Percentiles rank a stretch among this genome's conserved stretches.
Evolutionary conservation across 2,888 invertebrate genomes (phyloP).

Genomic region (Caenorhabditis sinica): DNA sequence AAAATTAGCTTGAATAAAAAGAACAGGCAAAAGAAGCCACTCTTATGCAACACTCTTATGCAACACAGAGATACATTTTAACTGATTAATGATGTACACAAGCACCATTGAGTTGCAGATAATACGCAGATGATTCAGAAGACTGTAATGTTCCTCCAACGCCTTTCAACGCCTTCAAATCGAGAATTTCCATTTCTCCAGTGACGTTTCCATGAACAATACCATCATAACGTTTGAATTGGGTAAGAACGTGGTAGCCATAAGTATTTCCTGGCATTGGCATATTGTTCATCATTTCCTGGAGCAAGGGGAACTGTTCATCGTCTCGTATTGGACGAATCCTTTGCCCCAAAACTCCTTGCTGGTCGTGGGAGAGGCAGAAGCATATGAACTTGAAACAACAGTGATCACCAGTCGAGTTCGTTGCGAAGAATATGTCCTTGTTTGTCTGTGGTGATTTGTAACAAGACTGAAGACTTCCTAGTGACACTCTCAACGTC

Average conservation of each 20-base stretch:
- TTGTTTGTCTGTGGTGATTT: neutral
- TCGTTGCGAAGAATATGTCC: neutral
- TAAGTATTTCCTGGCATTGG: neutral
- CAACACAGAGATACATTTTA: too few species aligned
- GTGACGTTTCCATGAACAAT: neutral
- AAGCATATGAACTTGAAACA: neutral
- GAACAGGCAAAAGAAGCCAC: too few species aligned
- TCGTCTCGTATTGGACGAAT: neutral
- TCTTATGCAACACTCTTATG: too few species aligned
- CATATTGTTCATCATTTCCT: neutral
- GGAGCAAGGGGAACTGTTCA: neutral
- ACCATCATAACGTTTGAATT: neutral
- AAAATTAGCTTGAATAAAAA: too few species aligned
- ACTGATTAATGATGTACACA: too few species aligned
- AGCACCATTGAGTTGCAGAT: too few species aligned
- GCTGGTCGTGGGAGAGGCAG: too few species aligned
- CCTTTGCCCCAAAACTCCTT: neutral
- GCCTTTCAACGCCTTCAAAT: too few species aligned
- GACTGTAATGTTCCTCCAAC: too few species aligned
- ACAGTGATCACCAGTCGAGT: neutral
- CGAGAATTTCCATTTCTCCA: neutral
- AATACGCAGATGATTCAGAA: too few species aligned
- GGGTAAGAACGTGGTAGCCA: neutral
- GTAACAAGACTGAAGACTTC: neutral
- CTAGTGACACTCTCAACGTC: neutral